Base-by-base conservation (phyloP, 2,888 invertebrate species). In the Elgonia sp. region DNA sequence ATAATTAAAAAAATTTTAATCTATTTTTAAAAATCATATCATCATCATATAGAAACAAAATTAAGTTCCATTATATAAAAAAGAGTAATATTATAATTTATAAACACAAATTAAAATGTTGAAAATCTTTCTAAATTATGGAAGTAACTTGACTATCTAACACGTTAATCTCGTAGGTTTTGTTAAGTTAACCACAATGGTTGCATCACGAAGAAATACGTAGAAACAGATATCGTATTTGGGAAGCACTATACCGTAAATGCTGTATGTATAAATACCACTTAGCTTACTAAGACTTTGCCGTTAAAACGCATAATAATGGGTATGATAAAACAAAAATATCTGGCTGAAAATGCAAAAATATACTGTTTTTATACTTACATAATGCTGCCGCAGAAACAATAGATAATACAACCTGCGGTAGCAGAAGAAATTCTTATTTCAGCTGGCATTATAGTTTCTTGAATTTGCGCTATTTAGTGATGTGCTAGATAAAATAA, bases 131-230 rank as follows among this genome's bases (percentile, higher is more conserved):
- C 14, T 29, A 20, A 9, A 50, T 46, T 57, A 21, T 20, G 12
- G 20, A 57, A 57, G 21, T 20, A 57, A 65, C 39, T 63, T 20
- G 18, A 53, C 65, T 65, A 76, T 63, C 65, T 70, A 62, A 42
- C 69, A 39, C 37, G 57, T 70, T 70, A 80, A 80, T 80, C 70
- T 55, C 60, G 46, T 42, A 16, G 60, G 80, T 70, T 70, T 69
- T 62, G 80, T 80, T 69, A 80, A 60, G 60, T 80, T 80, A 46
- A 46, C 50, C 80, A 60, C 62, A 80, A 42, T 50, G 50, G 62
- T 50, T 70, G 42, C 42, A 57, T 50, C 70, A 37, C 70, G 62
- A 80, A 80, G 80, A 80, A 70, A 80, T 80, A 80, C 70, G 50
- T 21, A 39, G 70, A n/a, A 80, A 80, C 62, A 70, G 70, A 70